Evolutionary conservation across 2,888 invertebrate species (phyloP).

Genomic region (Drosophila maculinotata): DNA sequence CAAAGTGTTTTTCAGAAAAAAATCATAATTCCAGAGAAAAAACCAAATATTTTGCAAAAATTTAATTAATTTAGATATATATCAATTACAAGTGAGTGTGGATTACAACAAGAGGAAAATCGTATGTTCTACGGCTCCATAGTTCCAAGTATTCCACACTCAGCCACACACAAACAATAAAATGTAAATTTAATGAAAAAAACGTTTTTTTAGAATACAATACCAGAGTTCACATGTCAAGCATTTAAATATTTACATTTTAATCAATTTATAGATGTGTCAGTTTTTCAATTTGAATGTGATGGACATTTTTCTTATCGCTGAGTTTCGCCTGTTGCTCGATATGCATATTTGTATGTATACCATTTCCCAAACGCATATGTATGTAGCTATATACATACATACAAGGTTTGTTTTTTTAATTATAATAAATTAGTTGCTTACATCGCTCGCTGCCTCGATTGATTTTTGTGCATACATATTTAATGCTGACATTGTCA

Average conservation of each 20-base stretch:
- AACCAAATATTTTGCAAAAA: no score
- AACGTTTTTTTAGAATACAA: not conserved
- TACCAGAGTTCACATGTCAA: no score
- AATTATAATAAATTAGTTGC: constrained; percentile 67
- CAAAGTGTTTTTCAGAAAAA: no score
- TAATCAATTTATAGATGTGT: not conserved
- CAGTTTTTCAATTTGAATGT: not conserved
- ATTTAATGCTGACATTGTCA: constrained; percentile 41
- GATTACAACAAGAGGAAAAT: no score
- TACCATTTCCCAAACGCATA: constrained; percentile 19
- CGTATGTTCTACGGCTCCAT: no score
- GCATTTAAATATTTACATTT: not conserved
- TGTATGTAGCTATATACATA: not conserved
- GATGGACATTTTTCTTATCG: not conserved
- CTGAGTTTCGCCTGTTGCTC: constrained; percentile 10
- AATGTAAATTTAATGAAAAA: not conserved
- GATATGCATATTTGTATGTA: constrained; percentile 1
- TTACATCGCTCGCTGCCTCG: constrained; percentile 32
- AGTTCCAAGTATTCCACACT: no score
- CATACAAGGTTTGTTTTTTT: constrained; percentile 55
- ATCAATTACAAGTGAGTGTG: no score
- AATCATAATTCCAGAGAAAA: no score
- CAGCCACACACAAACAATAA: no score
- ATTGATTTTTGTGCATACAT: constrained; percentile 63
- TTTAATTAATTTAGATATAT: no score